Conservation (phyloP, 2,113 vertebrate genomes). For the Archilochus colubris region DNA sequence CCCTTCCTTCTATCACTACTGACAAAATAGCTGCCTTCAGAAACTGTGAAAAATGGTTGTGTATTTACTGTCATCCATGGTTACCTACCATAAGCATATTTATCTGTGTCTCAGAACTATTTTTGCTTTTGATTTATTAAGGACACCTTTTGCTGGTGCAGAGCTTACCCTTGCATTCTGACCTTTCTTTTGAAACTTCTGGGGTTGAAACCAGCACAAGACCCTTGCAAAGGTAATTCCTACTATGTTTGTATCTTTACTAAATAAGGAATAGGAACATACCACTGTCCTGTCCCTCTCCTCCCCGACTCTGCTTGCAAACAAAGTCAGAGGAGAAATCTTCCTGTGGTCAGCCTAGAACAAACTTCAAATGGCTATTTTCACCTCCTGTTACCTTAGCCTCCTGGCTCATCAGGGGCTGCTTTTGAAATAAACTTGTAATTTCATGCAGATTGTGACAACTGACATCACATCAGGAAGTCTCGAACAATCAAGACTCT, state of each 20-base stretch:
- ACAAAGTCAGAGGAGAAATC: not conserved
- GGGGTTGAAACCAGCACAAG: conserved; percentile 54
- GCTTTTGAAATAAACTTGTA: not conserved
- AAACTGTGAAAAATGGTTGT: not conserved
- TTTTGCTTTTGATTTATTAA: conserved; percentile 26
- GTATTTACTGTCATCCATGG: conserved; percentile 21
- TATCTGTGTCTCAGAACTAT: not conserved
- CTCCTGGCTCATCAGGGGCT: not conserved
- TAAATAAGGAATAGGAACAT: not conserved
- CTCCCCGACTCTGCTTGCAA: not conserved
- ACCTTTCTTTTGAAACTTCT: not conserved
- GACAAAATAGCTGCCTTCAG: not conserved
- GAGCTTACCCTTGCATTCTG: not conserved
- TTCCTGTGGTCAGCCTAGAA: not conserved
- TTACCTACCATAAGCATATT: conserved; percentile 41
- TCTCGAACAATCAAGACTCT: not conserved
- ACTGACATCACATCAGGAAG: not conserved
- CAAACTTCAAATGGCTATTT: not conserved
- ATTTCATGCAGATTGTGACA: not conserved
- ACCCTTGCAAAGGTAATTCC: conserved; percentile 30
- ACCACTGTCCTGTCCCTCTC: not conserved
- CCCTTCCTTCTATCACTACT: not conserved
- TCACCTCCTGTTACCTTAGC: not conserved
- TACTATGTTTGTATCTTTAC: not conserved
- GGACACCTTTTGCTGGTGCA: not conserved